Conservation (phyloP, 2,113 vertebrate genomes). For the Nerophis ophidion region DNA sequence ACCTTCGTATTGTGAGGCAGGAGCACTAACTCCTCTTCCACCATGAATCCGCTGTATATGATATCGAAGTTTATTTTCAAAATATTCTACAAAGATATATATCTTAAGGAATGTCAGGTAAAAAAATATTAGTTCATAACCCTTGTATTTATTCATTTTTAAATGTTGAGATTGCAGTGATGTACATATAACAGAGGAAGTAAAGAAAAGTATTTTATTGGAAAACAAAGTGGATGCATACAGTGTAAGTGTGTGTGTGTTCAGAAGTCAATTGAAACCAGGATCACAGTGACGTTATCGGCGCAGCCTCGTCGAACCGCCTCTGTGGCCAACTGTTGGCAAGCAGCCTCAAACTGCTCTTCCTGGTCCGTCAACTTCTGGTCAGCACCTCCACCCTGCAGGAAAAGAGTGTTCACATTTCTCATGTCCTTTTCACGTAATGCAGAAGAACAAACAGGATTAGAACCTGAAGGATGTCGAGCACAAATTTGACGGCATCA, state of each 20-base stretch:
- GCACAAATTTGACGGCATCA: constrained; percentile 87
- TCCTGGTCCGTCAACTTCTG: constrained; percentile 66
- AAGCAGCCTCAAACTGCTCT: constrained; percentile 74
- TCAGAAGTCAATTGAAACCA: constrained; percentile 81
- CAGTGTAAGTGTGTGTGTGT: neutral
- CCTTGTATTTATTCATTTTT: neutral
- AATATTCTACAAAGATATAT: no score
- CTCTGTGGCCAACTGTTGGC: constrained; percentile 85
- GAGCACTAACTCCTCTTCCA: no score
- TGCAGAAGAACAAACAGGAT: neutral
- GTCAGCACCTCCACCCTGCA: constrained; percentile 76
- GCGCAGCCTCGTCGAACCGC: constrained; percentile 89
- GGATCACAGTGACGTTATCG: constrained; percentile 91
- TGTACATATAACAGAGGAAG: neutral
- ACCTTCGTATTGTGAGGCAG: no score
- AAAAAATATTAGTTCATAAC: no score
- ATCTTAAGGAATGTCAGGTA: no score
- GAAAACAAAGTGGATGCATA: constrained; percentile 9
- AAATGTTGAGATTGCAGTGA: neutral
- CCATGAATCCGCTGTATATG: no score
- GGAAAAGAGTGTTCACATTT: neutral
- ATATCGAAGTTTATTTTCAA: no score
- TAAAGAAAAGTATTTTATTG: constrained; percentile 28
- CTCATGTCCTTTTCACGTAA: neutral
- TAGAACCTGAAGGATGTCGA: constrained; percentile 79